Base-by-base conservation (phyloP, 1,140 invertebrate species). In the Temnothorax nylanderi region DNA sequence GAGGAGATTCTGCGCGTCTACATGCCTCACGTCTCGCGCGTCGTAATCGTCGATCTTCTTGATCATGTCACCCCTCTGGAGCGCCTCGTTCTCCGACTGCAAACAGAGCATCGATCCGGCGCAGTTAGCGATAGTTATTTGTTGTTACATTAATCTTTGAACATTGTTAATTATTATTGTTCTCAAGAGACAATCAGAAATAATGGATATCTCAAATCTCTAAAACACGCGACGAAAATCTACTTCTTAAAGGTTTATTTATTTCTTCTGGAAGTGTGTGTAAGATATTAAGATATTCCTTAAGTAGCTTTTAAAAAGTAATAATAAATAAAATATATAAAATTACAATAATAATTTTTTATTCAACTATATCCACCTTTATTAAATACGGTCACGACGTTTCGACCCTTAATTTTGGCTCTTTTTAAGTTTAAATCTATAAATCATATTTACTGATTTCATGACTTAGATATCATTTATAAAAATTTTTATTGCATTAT, bases 1-100 rank as follows among this genome's bases (percentile, higher is more conserved):
- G 94, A 99, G 98, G 80, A 99, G 95, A 93, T 97, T 98, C 94
- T 98, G 97, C 44, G 98, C 99, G 95, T 99, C 98, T 95, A 98
- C 97, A 94, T 99, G 98, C 91, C 98, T 97, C 90, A 99, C 96
- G 93, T 98, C 97, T 80, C 97, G 96, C 75, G 97, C 96, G 95
- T 99, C 98, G 94, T 98, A 98, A 91, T 98, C 98, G 94, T 98
- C 97, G 91, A 99, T 98, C 95, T 98, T 98, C 85, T 97, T 96
- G 91, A 99, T 98, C 91, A 99, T 97, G 95, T 99, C 99, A 90
- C 98, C 98, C 85, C 97, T 96, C 80, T 97, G 96, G 64, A 99
- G 96, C 88, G 97, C 97, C 54, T 97, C 97, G 90, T 98, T 98
- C 67, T 98, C 97, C 51, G 98, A 97, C 97, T 97, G 95, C 0